Percentiles rank a stretch among this genome's conserved stretches.
These are phyloP conservation scores for Neuroterus valhalla DNA, from an alignment of 1,140 invertebrate genomes.

Conservation along the genomic window DNA sequence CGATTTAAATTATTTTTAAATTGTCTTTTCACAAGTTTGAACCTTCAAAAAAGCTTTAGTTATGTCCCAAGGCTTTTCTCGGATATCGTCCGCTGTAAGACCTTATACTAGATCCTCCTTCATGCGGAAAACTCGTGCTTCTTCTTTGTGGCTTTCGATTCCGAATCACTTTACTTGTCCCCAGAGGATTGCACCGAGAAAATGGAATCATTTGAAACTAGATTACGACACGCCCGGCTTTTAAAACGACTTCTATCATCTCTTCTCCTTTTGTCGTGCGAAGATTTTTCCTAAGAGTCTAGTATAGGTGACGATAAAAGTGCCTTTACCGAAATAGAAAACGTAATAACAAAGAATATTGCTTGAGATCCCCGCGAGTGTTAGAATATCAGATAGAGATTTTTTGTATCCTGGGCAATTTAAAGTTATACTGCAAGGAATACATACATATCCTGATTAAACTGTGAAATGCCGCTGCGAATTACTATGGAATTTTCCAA, in stretches of 20 bases:
- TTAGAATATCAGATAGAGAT: not conserved
- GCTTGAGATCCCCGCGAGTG: not conserved
- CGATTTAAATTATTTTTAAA: constrained; percentile 9
- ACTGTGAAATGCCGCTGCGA: too few species aligned
- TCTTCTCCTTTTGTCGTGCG: constrained; percentile 35
- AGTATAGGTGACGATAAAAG: constrained; percentile 4
- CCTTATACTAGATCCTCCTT: constrained; percentile 9
- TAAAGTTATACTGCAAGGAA: not conserved
- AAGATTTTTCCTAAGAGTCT: constrained; percentile 41
- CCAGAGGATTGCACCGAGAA: constrained; percentile 45
- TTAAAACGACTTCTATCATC: constrained; percentile 48
- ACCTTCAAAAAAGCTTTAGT: not conserved
- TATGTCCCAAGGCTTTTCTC: constrained; percentile 18
- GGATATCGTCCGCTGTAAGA: constrained; percentile 15
- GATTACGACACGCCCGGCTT: constrained; percentile 53
- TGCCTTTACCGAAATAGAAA: constrained; percentile 28
- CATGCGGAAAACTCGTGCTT: constrained; percentile 24
- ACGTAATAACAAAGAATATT: constrained; percentile 27
- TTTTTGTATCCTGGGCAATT: not conserved
- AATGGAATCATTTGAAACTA: constrained; percentile 60
- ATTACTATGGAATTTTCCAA: too few species aligned
- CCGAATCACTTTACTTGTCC: constrained; percentile 39
- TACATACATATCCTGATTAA: not conserved
- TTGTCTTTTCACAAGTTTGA: constrained; percentile 6
- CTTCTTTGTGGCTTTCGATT: constrained; percentile 33